These are phyloP conservation scores for Oceanites oceanicus DNA, from an alignment of 2,113 vertebrate species.

Conservation along the genomic window DNA sequence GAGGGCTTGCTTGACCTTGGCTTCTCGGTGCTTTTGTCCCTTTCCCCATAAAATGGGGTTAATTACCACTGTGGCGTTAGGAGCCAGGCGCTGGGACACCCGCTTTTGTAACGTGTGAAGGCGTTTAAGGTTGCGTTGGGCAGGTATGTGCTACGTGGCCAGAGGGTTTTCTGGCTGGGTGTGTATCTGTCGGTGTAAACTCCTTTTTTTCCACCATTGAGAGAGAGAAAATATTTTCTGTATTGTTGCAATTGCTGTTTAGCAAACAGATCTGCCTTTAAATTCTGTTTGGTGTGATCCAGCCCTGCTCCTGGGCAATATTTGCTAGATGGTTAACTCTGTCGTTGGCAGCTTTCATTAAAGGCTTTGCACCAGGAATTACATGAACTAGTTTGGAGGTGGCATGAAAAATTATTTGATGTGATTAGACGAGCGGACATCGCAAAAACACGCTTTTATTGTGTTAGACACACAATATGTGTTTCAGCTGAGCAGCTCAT, in stretches of 20 bases:
- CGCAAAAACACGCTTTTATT: accelerated
- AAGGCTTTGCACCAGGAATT: neutral
- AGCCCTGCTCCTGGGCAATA: neutral
- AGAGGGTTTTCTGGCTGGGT: neutral
- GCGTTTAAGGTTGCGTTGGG: neutral
- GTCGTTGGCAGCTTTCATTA: neutral
- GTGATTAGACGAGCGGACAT: neutral
- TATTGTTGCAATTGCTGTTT: neutral
- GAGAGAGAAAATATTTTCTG: neutral
- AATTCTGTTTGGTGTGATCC: neutral
- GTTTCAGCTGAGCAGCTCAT: neutral
- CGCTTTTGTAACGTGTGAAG: neutral
- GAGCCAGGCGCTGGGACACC: neutral
- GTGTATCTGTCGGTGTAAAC: neutral
- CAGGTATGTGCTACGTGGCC: neutral
- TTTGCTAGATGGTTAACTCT: neutral
- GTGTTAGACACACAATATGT: neutral
- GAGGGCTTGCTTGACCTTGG: neutral
- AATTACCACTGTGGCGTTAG: accelerated
- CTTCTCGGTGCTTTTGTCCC: neutral
- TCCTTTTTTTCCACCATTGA: neutral
- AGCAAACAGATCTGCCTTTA: neutral
- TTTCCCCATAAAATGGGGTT: neutral
- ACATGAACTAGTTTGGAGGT: neutral
- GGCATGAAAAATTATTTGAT: neutral